Percentiles rank a stretch among this genome's conserved stretches.
Evolutionary conservation across 2,888 invertebrate genomes (phyloP).

Genomic region (Eupithecia abbreviata): DNA sequence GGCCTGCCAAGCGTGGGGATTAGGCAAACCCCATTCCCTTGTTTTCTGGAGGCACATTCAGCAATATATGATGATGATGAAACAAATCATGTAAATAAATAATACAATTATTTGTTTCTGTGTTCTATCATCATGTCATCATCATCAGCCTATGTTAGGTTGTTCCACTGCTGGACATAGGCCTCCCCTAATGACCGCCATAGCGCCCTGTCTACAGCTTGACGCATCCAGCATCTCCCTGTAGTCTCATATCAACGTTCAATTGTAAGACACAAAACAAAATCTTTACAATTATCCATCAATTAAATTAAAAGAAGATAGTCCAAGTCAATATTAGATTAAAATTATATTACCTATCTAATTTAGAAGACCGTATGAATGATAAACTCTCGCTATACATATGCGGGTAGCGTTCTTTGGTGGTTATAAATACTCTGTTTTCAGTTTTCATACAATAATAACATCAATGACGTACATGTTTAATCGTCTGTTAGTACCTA

Average conservation of each 20-base stretch:
- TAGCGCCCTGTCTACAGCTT: no score
- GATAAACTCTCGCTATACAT: no score
- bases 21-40: background rate
- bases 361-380: no score
- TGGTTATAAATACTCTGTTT: background rate
- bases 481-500: no score
- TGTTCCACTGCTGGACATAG: no score
- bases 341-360: no score
- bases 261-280: background rate
- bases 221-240: no score
- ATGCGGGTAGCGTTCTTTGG: background rate
- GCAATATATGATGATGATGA: background rate
- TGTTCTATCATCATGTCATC: background rate
- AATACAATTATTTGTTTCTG: background rate
- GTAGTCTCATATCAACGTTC: background rate
- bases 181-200: no score
- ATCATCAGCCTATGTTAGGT: background rate
- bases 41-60: background rate
- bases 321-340: background rate
- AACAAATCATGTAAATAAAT: background rate
- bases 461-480: no score
- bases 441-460: background rate
- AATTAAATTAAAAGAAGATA: background rate
- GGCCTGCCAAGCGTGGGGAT: no score
- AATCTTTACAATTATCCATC: constrained; percentile 5